Percentiles rank a stretch among this genome's conserved stretches.
phyloP scores from a whole-genome alignment of 1,140 invertebrate genomes.

The Ceratina japonica region DNA sequence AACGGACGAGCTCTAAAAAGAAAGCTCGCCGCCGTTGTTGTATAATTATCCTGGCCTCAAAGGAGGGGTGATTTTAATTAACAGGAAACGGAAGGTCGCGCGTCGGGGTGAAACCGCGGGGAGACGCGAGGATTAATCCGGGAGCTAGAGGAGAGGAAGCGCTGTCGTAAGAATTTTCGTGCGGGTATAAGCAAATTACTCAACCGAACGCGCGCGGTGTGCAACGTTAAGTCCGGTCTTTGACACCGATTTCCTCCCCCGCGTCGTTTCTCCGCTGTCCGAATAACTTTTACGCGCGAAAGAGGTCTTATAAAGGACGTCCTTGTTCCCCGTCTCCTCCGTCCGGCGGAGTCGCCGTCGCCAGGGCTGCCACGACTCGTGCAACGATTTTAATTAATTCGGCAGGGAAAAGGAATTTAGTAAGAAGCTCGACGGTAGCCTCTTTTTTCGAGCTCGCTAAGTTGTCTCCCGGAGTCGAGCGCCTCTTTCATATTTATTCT shows the following conservation, averaged over 20 bases:
- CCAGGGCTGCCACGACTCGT: neutral
- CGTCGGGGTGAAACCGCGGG: neutral
- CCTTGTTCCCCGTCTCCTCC: conserved; percentile 6
- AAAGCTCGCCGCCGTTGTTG: no score
- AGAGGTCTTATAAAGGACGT: conserved; percentile 15
- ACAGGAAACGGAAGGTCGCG: neutral
- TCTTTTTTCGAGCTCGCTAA: conserved; percentile 8
- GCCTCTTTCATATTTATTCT: conserved; percentile 22
- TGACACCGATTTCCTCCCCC: conserved; percentile 28
- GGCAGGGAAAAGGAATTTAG: conserved; percentile 36
- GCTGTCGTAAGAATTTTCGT: conserved; percentile 51
- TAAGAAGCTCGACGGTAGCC: conserved; percentile 1
- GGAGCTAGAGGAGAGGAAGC: conserved; percentile 3
- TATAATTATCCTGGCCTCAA: neutral
- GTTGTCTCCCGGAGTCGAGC: neutral
- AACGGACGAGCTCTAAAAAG: no score
- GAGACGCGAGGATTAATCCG: neutral
- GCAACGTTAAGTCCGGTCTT: conserved; percentile 40
- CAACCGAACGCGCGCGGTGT: conserved; percentile 47
- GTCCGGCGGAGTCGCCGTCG: conserved; percentile 27
- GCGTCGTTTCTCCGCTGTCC: conserved; percentile 9
- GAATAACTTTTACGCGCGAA: conserved; percentile 4
- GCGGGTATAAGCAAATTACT: conserved; percentile 59
- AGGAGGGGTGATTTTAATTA: neutral
- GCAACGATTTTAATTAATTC: conserved; percentile 62